Evolutionary conservation across 2,797 vertebrate genomes (phyloP), one percentile per base, ranked within the genome.

Genomic region (Babyrousa celebensis): DNA sequence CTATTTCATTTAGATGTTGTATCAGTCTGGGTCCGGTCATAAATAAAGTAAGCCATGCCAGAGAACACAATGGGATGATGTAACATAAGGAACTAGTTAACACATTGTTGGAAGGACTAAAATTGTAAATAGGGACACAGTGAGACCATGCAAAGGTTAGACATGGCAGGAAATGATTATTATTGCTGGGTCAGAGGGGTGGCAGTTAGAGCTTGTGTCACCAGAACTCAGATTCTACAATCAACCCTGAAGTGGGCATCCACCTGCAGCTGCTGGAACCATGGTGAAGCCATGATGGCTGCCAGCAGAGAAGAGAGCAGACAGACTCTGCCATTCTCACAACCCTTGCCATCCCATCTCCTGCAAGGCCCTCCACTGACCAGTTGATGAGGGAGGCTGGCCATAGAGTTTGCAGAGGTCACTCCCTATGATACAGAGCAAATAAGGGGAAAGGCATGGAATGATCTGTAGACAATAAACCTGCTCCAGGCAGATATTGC

Each of bases 211-310:
- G 10, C 1, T 3, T 32, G 25, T 11, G 2, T 52, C 48, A 70
- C 48, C 56, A 27, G 25, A 75, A 21, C 27, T 62, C 60, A 67
- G 54, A 18, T 5, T 16, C 27, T 1, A 56, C n/a, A 23, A 20
- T 21, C 20, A 25, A 52, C 21, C 6, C 40, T 16, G 17, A 32
- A 27, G 32, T 1, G 0, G 54, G 6, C 23, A 12, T 14, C 43
- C 54, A 16, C 56, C 82, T 14, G 1, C 12, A 71, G 48, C 60
- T 7, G 12, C 21, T 29, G 21, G 36, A 82, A 21, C 10, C 11
- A 4, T 1, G 17, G 18, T n/a, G 8, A 5, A 85, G 52, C 14
- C 14, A 1, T 3, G 15, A 15, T 48, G 3, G 5, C 29, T 32
- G 25, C 11, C 15, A 48, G 43, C 43, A 74, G 71, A 74, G 71